These are phyloP conservation scores for Paramormyrops hopkinsi DNA, from an alignment of 2,797 vertebrate species.

Conservation along the genomic window DNA sequence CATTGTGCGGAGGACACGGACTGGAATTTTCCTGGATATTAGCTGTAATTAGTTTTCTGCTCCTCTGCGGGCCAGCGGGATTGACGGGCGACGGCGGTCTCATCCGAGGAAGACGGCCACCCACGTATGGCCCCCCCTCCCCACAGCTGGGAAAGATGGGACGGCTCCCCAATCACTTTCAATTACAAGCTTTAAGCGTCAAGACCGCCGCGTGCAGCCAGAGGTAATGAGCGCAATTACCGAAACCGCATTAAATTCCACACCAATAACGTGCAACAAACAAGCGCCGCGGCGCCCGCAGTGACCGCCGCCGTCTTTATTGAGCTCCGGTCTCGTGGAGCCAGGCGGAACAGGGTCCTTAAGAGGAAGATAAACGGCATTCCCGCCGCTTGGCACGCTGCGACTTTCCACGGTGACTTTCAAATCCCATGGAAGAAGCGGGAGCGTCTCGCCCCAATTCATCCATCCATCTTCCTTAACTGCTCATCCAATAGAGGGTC, in stretches of 20 bases:
- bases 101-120: slow-evolving; percentile 25
- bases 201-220: slow-evolving; percentile 6
- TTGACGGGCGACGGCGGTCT: slow-evolving; percentile 25
- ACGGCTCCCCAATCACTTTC: slow-evolving; percentile 28
- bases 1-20: neutral
- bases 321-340: neutral
- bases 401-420: neutral
- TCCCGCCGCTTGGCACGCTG: neutral
- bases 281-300: neutral
- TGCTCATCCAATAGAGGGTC: neutral
- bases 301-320: neutral
- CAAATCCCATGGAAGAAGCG: neutral
- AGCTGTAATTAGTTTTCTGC: slow-evolving; percentile 21
- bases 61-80: slow-evolving; percentile 1
- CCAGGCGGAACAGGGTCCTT: neutral
- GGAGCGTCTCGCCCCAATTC: neutral
- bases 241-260: slow-evolving; percentile 25
- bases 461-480: neutral
- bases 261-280: slow-evolving; percentile 22
- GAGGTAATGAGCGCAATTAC: slow-evolving; percentile 31
- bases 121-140: neutral
- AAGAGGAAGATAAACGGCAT: neutral
- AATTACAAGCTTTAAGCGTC: slow-evolving; percentile 27
- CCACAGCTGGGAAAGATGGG: slow-evolving; percentile 7
- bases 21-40: slow-evolving; percentile 14